Percentiles rank a stretch among this genome's conserved stretches.
phyloP scores from a whole-genome alignment of 2,888 invertebrate genomes.

The Orchesella flavescens region DNA sequence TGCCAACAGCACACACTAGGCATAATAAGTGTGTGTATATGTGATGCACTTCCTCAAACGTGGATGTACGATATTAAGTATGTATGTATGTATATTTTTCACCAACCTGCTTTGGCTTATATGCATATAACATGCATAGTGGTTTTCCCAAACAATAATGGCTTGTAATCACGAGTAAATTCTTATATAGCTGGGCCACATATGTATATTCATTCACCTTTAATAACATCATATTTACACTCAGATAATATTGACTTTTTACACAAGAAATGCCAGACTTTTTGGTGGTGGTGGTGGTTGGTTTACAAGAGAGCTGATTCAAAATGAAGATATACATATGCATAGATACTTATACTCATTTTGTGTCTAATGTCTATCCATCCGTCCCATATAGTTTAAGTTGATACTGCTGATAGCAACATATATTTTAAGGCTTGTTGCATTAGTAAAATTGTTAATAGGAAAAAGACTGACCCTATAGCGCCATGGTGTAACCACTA shows the following conservation, averaged over 20 bases:
- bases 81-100: too few species aligned
- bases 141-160: conserved; percentile 21
- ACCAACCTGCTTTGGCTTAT: too few species aligned
- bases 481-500: conserved; percentile 47
- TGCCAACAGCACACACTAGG: conserved; percentile 34
- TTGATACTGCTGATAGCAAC: neutral
- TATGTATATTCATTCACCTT: neutral
- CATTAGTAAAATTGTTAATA: conserved; percentile 20
- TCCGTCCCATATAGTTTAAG: neutral
- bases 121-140: neutral
- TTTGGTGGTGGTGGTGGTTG: too few species aligned
- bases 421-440: conserved; percentile 23
- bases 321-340: conserved; percentile 3
- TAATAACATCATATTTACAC: conserved; percentile 25
- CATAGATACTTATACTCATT: neutral
- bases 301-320: neutral
- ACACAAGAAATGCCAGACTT: too few species aligned
- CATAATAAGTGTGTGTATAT: neutral
- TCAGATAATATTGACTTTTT: neutral
- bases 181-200: neutral
- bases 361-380: neutral
- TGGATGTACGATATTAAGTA: too few species aligned
- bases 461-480: conserved; percentile 42
- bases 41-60: conserved; percentile 1
- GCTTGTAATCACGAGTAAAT: conserved; percentile 13